A percentile compares a stretch with the other conserved stretches of the same genome.
Evolutionary conservation across 2,797 vertebrate genomes (phyloP).

Genomic region (Syndactyla subalaris): DNA sequence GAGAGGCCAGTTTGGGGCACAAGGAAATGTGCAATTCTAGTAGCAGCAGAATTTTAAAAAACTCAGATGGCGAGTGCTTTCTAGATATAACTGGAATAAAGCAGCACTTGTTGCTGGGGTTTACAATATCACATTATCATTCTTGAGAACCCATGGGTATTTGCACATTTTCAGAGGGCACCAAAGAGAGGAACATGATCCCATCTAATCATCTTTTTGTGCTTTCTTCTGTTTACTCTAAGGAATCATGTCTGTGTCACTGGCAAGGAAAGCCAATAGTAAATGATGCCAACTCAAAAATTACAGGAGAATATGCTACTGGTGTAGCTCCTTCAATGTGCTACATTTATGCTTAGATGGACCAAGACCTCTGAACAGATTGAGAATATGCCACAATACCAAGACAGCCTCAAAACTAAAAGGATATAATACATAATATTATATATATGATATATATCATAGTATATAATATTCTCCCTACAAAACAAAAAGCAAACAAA

Average conservation of each 20-base stretch:
- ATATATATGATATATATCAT: no score
- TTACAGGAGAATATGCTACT: neutral
- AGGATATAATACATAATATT: neutral
- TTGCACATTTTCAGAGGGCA: neutral
- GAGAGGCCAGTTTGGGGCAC: neutral
- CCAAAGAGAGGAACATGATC: neutral
- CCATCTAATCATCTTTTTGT: neutral
- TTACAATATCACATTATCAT: neutral
- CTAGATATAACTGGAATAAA: neutral
- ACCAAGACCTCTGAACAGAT: neutral
- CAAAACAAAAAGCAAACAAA: neutral
- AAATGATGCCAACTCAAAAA: neutral
- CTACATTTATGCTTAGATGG: neutral
- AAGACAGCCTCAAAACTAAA: neutral
- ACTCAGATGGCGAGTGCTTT: neutral
- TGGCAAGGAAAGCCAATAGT: neutral
- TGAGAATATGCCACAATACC: neutral
- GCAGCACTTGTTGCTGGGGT: rapidly evolving
- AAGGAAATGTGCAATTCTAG: neutral
- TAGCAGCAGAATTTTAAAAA: neutral
- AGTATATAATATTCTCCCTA: neutral
- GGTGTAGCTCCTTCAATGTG: neutral
- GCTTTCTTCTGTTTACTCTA: neutral
- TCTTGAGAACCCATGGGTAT: neutral
- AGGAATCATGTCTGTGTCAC: neutral